Evolutionary conservation across 2,113 vertebrate genomes (phyloP), one percentile per base, ranked within the genome.

Genomic region (Gnathonemus echidnorhynchus): DNA sequence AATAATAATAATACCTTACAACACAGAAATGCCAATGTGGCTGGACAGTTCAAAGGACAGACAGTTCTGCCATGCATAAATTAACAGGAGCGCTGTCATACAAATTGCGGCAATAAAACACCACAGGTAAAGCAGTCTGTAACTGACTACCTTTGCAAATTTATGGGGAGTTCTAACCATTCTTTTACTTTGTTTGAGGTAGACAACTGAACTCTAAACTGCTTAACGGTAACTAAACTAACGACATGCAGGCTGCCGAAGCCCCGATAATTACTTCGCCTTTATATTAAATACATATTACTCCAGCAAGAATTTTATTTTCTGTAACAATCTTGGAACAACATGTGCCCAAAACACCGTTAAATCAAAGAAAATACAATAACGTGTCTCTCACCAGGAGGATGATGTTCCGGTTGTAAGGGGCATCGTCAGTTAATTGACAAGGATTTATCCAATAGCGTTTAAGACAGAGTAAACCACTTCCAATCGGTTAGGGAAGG

Each of bases 381-480:
- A 88, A 88, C 95, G 95, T 94, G 95, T 94, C 95, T 93, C 89
- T 94, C 90, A 92, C 91, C 91, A 50, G 90, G 24, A 48, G 10
- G 62, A 49, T 45, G 62, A 56, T 17, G 74, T 91, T 86, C 21
- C 45, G 89, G 19, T 56, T 58, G 49, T n/a, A 88, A 93, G 92
- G 91, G 46, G 0, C 1, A 74, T 35, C 90, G 93, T 95, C 91
- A 90, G 21, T 31, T 27, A 15, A 35, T 21, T 13, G 45, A 88
- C 19, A 19, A n/a, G 8, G 0, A 1, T 17, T 1, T 42, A 48
- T 50, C 95, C 95, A 96, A 95, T 96, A 0, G 89, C 21, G 9
- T 83, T 24, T n/a, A 70, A 50, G 50, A 42, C 13, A 39, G 7
- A 0, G 1, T 0, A 1, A 6, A 8, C 19, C 0, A 49, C 10